phyloP scores from a whole-genome alignment of 2,113 vertebrate species.

The Nesogale talazaci region DNA sequence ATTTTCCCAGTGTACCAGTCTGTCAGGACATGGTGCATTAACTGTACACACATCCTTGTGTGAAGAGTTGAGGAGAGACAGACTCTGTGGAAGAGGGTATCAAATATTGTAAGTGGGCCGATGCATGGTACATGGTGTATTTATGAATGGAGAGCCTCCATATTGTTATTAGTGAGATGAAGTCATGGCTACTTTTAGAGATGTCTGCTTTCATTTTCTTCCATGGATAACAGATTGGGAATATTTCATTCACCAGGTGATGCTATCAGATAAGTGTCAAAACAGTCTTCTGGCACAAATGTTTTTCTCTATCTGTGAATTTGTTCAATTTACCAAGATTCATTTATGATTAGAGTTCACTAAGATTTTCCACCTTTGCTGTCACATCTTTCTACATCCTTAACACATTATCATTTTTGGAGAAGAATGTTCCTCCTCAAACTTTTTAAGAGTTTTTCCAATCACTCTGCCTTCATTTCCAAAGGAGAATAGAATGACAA shows the following conservation, averaged over 20 bases:
- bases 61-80: neutral
- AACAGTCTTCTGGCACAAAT: neutral
- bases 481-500: neutral
- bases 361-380: neutral
- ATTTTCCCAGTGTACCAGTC: neutral
- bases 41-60: neutral
- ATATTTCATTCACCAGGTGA: neutral
- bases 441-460: neutral
- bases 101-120: neutral
- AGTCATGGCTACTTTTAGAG: neutral
- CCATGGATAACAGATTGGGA: neutral
- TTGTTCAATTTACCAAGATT: neutral
- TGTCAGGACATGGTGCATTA: neutral
- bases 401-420: neutral
- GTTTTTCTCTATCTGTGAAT: neutral
- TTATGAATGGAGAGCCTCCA: neutral
- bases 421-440: neutral
- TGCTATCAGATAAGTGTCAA: neutral
- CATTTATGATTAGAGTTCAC: neutral
- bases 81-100: neutral
- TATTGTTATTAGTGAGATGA: neutral
- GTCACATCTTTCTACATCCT: neutral
- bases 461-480: neutral
- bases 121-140: neutral
- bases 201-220: neutral